Conservation (phyloP, 2,888 invertebrate genomes). For the Lissocephala sabroskyi region DNA sequence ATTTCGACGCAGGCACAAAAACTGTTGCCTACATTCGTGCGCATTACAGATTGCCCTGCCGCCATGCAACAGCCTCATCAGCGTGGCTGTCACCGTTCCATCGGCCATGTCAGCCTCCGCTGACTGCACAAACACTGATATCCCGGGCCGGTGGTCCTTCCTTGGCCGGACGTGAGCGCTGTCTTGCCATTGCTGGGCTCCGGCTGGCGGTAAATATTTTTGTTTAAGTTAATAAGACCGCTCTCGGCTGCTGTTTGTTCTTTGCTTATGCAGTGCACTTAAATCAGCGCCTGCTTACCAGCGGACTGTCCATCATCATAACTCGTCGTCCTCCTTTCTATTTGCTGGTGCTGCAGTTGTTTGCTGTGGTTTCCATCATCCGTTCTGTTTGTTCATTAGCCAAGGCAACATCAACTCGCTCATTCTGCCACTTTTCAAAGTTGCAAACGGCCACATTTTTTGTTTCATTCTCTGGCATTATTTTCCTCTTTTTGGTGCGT, state of each 20-base stretch:
- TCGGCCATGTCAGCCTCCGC: neutral
- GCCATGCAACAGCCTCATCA: constrained; percentile 19
- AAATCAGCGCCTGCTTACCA: constrained; percentile 36
- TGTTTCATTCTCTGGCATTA: constrained; percentile 26
- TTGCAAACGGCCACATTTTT: constrained; percentile 38
- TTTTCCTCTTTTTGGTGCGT: constrained; percentile 29
- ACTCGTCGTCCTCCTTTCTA: constrained; percentile 16
- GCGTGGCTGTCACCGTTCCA: neutral
- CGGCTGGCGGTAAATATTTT: constrained; percentile 57
- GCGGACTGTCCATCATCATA: neutral
- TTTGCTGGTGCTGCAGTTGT: constrained; percentile 46
- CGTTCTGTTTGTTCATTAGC: constrained; percentile 61
- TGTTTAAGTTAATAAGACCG: constrained; percentile 59
- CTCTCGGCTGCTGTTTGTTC: constrained; percentile 11
- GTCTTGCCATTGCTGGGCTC: neutral
- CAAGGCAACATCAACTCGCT: constrained; percentile 24
- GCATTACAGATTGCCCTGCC: constrained; percentile 43
- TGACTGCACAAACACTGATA: constrained; percentile 36
- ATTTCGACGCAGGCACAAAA: constrained; percentile 6
- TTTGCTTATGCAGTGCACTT: constrained; percentile 40
- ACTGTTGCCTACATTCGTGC: constrained; percentile 31
- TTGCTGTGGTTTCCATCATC: constrained; percentile 61
- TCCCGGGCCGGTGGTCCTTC: constrained; percentile 23
- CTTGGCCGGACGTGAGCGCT: too few species aligned
- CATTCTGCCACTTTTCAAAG: constrained; percentile 12